Base-by-base conservation (phyloP, 2,797 vertebrate genomes). In the Falco columbarius region DNA sequence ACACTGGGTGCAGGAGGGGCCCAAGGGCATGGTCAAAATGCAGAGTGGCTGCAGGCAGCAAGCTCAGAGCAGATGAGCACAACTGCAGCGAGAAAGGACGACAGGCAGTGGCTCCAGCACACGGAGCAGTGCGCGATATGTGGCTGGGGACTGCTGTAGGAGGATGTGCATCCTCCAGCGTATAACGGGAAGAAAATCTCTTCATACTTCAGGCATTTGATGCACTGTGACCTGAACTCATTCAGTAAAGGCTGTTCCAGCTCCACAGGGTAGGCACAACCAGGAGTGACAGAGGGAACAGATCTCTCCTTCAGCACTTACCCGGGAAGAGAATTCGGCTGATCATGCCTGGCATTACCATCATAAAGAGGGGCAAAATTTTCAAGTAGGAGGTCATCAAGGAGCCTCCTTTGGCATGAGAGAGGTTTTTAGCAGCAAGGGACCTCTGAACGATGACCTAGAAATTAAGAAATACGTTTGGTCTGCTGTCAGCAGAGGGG, bases 361-460 rank as follows among this genome's bases (percentile, higher is more conserved):
- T 98, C 82, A 99, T 98, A 86, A 99, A 99, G 91, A 99, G 99
- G 10, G 99, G 99, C 66, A 99, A 93, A 77, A 99, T 95, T 96
- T 99, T 99, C 75, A 99, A 97, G 97, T 99, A 99, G 3, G 99
- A 98, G 3, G 99, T 99, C 96, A 99, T 87, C 94, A 99, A 95
- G 18, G 99, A 99, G 40, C 99, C 99, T 10, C 99, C 99, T 97
- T 99, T 99, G 32, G 99, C 99, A 0, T 99, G 99, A 32, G 98
- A 98, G 81, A 99, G 98, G 94, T 97, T 99, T 97, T 99, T 99
- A 55, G 99, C 99, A 54, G 99, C 98, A 42, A 99, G 97, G 4
- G 99, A 99, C 89, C 99, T 98, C 97, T 99, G 99, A 38, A 99
- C 99, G 4, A 99, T 99, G 92, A 99, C 99, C 99, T 99, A 96